Conservation (phyloP, 2,888 invertebrate genomes). For the Polydrusus pterygomalis region DNA sequence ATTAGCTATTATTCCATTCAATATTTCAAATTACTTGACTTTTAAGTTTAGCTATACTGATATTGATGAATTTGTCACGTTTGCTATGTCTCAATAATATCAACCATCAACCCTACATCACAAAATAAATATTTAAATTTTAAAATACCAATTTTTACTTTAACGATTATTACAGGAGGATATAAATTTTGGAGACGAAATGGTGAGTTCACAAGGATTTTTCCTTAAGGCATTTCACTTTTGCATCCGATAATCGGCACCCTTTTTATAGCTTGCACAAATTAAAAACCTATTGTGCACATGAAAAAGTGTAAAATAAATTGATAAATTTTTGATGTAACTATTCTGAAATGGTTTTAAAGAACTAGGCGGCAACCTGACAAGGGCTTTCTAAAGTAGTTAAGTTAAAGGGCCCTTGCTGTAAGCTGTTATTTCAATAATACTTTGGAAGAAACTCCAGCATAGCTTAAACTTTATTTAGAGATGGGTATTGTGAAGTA, state of each 20-base stretch:
- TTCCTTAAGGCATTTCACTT: not conserved
- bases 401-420: no score
- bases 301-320: not conserved
- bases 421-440: no score
- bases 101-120: no score
- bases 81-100: no score
- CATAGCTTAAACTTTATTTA: no score
- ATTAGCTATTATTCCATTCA: no score
- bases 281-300: not conserved
- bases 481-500: no score
- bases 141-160: not conserved
- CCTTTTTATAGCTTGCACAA: not conserved
- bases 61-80: no score
- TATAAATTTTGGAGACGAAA: slow-evolving; percentile 17
- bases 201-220: slow-evolving; percentile 1
- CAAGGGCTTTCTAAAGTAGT: not conserved
- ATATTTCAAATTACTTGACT: no score
- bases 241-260: not conserved
- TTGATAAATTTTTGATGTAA: no score
- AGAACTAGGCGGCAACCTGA: not conserved
- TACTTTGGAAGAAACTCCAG: no score
- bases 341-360: not conserved
- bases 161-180: slow-evolving; percentile 5
- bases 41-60: no score
- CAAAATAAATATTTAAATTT: not conserved